Evolutionary conservation across 2,888 invertebrate genomes (phyloP).

Genomic region (Lycaena phlaeas): DNA sequence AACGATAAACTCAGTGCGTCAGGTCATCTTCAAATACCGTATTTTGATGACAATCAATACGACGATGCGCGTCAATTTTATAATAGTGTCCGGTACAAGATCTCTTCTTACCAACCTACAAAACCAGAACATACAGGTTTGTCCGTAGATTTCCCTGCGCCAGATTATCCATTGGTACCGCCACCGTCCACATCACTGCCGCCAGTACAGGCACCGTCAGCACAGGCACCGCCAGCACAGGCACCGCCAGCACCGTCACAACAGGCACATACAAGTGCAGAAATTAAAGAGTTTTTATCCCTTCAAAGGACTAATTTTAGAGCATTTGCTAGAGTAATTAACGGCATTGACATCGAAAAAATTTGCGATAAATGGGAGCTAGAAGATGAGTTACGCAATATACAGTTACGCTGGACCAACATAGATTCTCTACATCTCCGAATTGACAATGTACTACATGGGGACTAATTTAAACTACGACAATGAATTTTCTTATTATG

Average conservation of each 20-base stretch:
- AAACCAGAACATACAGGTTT: background rate
- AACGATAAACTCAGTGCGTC: background rate
- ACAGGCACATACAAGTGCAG: background rate
- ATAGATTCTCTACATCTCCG: constrained; percentile 11
- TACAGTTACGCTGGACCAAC: constrained; percentile 5
- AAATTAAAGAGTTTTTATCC: background rate
- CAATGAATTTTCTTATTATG: background rate
- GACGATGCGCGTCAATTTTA: constrained; percentile 1
- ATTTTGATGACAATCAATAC: constrained; percentile 2
- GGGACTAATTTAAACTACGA: background rate
- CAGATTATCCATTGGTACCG: background rate
- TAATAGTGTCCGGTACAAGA: background rate
- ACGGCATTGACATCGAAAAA: background rate
- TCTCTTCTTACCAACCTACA: constrained; percentile 2
- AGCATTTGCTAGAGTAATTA: background rate
- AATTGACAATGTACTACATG: constrained; percentile 8
- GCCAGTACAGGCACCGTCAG: no score
- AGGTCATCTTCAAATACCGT: background rate
- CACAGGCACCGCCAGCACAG: no score
- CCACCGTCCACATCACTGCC: background rate
- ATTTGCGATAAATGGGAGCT: constrained; percentile 4
- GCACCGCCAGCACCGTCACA: constrained; percentile 1
- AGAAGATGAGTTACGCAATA: background rate
- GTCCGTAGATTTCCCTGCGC: background rate
- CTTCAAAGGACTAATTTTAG: background rate